Evolutionary conservation across 53 echinoderm and acorn worm species (phyloP).

Genomic region (Echinarachnius parma): DNA sequence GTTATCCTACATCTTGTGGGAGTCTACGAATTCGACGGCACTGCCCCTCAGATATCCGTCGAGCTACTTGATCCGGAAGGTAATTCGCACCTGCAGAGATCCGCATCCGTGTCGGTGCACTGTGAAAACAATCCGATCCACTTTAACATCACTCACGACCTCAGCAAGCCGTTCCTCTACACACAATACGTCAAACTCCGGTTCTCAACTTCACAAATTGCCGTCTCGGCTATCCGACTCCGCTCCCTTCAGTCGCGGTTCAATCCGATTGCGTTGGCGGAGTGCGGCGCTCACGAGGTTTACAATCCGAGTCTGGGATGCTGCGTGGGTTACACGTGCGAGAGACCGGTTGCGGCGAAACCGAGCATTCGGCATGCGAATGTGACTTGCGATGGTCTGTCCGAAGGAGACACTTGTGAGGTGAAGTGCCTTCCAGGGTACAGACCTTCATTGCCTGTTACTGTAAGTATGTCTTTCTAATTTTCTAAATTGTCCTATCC

Average conservation of each 20-base stretch:
- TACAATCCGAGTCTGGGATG: slow-evolving; percentile 68
- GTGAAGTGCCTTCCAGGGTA: slow-evolving; percentile 72
- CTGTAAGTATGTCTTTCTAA: no score
- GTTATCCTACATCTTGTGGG: slow-evolving; percentile 72
- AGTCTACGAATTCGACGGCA: slow-evolving; percentile 21
- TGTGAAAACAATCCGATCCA: slow-evolving; percentile 72
- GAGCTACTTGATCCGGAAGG: slow-evolving; percentile 61
- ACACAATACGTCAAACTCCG: slow-evolving; percentile 62
- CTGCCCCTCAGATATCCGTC: slow-evolving; percentile 49
- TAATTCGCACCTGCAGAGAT: slow-evolving; percentile 33
- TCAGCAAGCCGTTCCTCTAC: slow-evolving; percentile 71
- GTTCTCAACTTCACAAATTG: slow-evolving; percentile 51
- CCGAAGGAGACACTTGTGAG: slow-evolving; percentile 71
- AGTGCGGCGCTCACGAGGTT: slow-evolving; percentile 51
- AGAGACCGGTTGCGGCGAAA: slow-evolving; percentile 46
- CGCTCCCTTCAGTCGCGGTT: slow-evolving; percentile 56
- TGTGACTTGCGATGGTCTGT: slow-evolving; percentile 56
- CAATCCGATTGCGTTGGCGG: slow-evolving; percentile 58
- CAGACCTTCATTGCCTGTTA: slow-evolving; percentile 34
- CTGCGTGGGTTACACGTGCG: slow-evolving; percentile 62
- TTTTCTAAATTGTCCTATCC: no score
- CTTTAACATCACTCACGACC: slow-evolving; percentile 73
- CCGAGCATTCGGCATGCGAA: slow-evolving; percentile 50
- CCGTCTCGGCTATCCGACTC: slow-evolving; percentile 74
- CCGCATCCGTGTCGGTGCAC: slow-evolving; percentile 27